phyloP scores from a whole-genome alignment of 2,797 vertebrate genomes.

The Sphenodon punctatus region DNA sequence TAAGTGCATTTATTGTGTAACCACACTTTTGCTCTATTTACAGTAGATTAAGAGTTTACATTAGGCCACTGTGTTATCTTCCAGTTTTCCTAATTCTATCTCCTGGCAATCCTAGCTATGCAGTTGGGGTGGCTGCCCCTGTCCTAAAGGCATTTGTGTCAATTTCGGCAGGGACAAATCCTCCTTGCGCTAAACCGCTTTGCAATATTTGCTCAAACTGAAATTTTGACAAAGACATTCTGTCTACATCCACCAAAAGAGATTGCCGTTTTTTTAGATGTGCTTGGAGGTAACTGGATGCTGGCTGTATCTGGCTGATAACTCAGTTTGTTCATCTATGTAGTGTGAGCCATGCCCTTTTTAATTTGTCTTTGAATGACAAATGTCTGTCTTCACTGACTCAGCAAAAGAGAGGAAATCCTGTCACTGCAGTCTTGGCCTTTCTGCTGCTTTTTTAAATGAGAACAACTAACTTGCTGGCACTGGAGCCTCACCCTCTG shows the following conservation, averaged over 20 bases:
- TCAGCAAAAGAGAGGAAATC: conserved; percentile 60
- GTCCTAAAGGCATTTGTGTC: conserved; percentile 69
- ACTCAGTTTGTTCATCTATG: conserved; percentile 44
- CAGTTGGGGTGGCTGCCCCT: conserved; percentile 34
- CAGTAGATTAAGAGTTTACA: conserved; percentile 66
- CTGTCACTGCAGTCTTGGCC: conserved; percentile 26
- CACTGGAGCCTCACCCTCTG: conserved; percentile 1
- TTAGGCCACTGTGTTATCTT: conserved; percentile 60
- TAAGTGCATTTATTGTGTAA: conserved; percentile 19
- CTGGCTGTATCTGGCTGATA: conserved; percentile 74
- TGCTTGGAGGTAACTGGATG: conserved; percentile 60
- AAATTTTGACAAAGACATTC: conserved; percentile 65
- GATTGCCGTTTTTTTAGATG: conserved; percentile 56
- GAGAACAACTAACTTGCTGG: background rate
- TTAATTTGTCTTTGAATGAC: conserved; percentile 73
- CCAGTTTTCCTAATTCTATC: conserved; percentile 66
- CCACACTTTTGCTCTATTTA: conserved; percentile 30
- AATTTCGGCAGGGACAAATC: conserved; percentile 69
- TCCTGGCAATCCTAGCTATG: conserved; percentile 47
- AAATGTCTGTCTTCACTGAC: conserved; percentile 64
- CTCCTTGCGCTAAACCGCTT: conserved; percentile 51
- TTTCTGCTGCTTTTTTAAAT: conserved; percentile 22
- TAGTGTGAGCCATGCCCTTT: conserved; percentile 51
- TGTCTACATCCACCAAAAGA: conserved; percentile 52
- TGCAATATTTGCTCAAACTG: conserved; percentile 63